Evolutionary conservation across 2,797 vertebrate genomes (phyloP).

Genomic region (Oryzias dopingdopingensis): DNA sequence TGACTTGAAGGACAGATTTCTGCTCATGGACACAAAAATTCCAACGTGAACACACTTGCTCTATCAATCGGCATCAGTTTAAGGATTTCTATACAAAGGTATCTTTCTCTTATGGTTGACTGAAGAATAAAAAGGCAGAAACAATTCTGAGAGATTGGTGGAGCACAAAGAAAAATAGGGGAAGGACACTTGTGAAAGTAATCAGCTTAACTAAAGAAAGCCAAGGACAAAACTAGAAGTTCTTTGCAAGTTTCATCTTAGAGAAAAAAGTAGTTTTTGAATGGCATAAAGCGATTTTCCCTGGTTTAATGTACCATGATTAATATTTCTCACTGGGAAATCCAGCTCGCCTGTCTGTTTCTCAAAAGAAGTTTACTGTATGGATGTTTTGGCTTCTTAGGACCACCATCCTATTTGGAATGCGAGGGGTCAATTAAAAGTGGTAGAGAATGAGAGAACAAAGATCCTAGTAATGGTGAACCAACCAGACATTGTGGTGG

Average conservation of each 20-base stretch:
- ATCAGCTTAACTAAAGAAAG: constrained; percentile 25
- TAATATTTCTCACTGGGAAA: constrained; percentile 20
- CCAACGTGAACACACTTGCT: constrained; percentile 18
- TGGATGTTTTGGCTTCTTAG: no score
- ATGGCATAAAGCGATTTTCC: constrained; percentile 4
- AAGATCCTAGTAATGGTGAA: no score
- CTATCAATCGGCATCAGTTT: constrained; percentile 62
- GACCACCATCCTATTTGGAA: no score
- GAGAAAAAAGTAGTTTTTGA: constrained; percentile 18
- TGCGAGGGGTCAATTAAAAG: no score
- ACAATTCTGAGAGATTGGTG: background rate
- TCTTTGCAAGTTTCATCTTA: constrained; percentile 29
- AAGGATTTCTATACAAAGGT: constrained; percentile 72
- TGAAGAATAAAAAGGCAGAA: constrained; percentile 3
- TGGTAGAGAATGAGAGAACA: no score
- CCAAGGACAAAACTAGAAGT: constrained; percentile 32
- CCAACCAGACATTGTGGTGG: no score
- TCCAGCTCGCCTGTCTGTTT: constrained; percentile 1
- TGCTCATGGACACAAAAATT: background rate
- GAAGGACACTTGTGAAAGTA: background rate
- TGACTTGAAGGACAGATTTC: background rate
- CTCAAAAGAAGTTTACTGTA: no score
- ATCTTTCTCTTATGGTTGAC: constrained; percentile 35
- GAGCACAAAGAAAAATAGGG: constrained; percentile 2
- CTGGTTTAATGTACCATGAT: constrained; percentile 5